Percentiles rank a stretch among this genome's conserved stretches.
phyloP scores from a whole-genome alignment of 2,888 invertebrate genomes.

The Neocrepidodera transversa region DNA sequence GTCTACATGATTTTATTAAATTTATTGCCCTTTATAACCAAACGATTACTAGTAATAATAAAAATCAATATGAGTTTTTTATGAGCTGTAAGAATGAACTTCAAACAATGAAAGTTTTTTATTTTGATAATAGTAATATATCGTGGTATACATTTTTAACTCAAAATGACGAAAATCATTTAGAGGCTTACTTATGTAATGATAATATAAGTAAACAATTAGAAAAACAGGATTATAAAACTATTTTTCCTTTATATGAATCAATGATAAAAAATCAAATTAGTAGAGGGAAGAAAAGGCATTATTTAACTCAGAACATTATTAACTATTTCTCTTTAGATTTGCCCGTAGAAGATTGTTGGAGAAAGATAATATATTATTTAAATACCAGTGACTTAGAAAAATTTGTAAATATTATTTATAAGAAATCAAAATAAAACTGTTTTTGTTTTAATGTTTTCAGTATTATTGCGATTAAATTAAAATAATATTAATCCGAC shows the following conservation, averaged over 20 bases:
- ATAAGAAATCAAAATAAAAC: not conserved
- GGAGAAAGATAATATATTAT: constrained; percentile 1
- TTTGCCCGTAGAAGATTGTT: not conserved
- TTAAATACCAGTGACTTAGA: constrained; percentile 9
- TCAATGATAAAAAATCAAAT: not conserved
- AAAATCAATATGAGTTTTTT: not conserved
- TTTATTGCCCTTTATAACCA: not conserved
- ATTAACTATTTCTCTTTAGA: not conserved
- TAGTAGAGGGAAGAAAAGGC: not conserved
- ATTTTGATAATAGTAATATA: constrained; percentile 1
- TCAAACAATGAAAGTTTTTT: not conserved
- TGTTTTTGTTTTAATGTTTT: not conserved
- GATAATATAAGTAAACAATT: not conserved
- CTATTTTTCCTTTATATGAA: not conserved
- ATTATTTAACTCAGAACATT: constrained; percentile 1
- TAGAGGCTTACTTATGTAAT: not conserved
- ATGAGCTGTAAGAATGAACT: not conserved
- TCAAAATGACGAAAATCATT: constrained; percentile 1
- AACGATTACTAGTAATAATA: not conserved
- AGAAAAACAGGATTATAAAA: not conserved
- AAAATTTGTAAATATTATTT: constrained; percentile 3
- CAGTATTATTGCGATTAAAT: too few relatives aligned
- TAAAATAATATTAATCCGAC: too few relatives aligned
- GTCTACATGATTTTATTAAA: not conserved
- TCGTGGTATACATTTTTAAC: not conserved